Conservation (phyloP, 1,140 invertebrate species). For the Drosophila pallidifrons region DNA sequence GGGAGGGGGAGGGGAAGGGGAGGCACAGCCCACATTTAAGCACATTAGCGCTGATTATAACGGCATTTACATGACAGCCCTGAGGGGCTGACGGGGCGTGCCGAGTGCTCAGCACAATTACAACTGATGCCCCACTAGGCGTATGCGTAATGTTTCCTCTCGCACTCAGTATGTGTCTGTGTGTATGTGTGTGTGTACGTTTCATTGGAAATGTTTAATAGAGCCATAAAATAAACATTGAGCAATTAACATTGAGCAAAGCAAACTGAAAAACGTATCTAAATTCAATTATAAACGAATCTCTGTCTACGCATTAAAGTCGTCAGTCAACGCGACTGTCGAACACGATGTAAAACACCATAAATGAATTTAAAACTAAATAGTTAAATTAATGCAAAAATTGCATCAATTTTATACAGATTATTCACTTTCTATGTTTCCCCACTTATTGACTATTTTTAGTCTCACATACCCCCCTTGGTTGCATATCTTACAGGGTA, state of each 20-base stretch:
- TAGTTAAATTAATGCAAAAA: too few species aligned
- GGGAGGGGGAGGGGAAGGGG: too few species aligned
- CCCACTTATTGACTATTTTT: too few species aligned
- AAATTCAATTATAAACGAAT: constrained; percentile 44
- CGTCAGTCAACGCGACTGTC: neutral
- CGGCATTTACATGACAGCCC: constrained; percentile 73
- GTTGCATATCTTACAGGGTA: constrained; percentile 9
- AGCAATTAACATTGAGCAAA: constrained; percentile 44
- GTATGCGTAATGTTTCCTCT: constrained; percentile 67
- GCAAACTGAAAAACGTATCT: constrained; percentile 31
- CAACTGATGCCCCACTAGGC: constrained; percentile 47
- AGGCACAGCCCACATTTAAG: constrained; percentile 56
- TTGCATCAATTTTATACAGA: too few species aligned
- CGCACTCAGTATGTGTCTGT: neutral
- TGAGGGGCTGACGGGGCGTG: constrained; percentile 11
- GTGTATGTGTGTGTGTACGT: constrained; percentile 1
- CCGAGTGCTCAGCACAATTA: constrained; percentile 27
- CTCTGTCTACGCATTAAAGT: constrained; percentile 20
- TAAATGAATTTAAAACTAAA: neutral
- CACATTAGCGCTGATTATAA: constrained; percentile 80
- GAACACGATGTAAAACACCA: neutral
- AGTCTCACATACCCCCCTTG: neutral
- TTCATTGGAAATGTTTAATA: constrained; percentile 39
- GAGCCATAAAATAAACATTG: constrained; percentile 50
- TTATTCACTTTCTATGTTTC: too few species aligned